Percentiles rank a stretch among this genome's conserved stretches.
phyloP scores from a whole-genome alignment of 2,888 invertebrate genomes.

The Cheiracanthium punctorium region DNA sequence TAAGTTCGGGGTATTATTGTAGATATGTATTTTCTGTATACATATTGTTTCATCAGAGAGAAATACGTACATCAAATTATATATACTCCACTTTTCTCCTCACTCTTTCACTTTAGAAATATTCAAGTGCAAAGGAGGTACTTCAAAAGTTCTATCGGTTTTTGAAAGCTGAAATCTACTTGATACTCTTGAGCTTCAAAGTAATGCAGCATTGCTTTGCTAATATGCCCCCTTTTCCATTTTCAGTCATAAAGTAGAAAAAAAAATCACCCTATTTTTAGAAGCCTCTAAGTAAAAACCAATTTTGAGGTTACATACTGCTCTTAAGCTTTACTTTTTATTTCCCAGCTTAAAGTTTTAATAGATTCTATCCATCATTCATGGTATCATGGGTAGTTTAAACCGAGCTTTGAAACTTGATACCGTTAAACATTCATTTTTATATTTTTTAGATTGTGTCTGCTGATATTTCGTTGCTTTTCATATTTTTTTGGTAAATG shows the following conservation, averaged over 20 bases:
- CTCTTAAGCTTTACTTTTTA: constrained; percentile 23
- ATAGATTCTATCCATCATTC: constrained; percentile 43
- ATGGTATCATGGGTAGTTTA: constrained; percentile 8
- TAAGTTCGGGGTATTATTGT: too few species aligned
- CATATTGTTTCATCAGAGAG: too few species aligned
- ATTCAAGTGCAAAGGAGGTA: too few species aligned
- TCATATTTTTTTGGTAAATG: background rate
- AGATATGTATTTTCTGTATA: too few species aligned
- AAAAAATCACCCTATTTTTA: constrained; percentile 16
- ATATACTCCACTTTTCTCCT: too few species aligned
- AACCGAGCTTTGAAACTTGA: background rate
- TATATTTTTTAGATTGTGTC: too few species aligned
- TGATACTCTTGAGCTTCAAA: background rate
- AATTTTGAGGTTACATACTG: constrained; percentile 34
- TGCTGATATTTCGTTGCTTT: background rate
- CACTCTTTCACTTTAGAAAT: too few species aligned
- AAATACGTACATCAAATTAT: too few species aligned
- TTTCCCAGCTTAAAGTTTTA: constrained; percentile 20
- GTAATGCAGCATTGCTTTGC: background rate
- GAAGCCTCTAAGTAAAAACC: constrained; percentile 18
- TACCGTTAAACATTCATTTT: background rate
- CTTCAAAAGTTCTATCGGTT: background rate
- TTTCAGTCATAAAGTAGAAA: background rate
- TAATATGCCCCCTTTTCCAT: background rate
- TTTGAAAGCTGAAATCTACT: background rate